Evolutionary conservation across 2,888 invertebrate species (phyloP).

Genomic region (Cataglyphis albicans): DNA sequence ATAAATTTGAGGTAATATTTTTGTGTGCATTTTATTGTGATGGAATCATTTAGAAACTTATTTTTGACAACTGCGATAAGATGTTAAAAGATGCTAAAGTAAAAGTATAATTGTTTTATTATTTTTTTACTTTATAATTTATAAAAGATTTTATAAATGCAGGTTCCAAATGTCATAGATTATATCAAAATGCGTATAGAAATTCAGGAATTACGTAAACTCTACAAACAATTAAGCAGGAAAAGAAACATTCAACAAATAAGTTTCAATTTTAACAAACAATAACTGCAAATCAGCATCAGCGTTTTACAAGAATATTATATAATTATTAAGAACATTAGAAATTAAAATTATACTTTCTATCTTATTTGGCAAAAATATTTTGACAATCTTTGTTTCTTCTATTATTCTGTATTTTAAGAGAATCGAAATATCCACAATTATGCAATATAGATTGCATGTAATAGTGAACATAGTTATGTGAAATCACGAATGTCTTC

Average conservation of each 20-base stretch:
- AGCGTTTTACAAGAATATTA: background rate
- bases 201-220: slow-evolving; percentile 86
- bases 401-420: slow-evolving; percentile 6
- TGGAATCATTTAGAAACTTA: background rate
- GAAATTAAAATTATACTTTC: background rate
- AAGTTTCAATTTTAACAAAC: slow-evolving; percentile 36
- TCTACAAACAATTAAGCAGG: slow-evolving; percentile 83
- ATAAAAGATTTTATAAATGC: slow-evolving; percentile 29
- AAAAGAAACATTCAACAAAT: slow-evolving; percentile 75
- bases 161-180: slow-evolving; percentile 88
- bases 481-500: slow-evolving; percentile 7
- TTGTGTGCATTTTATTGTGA: background rate
- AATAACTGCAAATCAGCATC: background rate
- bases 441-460: slow-evolving; percentile 13
- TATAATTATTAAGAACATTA: slow-evolving; percentile 4
- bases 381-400: background rate
- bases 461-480: background rate
- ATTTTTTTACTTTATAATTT: background rate
- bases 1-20: slow-evolving; percentile 50
- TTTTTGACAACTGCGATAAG: background rate
- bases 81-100: background rate
- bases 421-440: background rate
- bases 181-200: slow-evolving; percentile 88
- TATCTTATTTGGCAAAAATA: slow-evolving; percentile 7
- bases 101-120: background rate